These are phyloP conservation scores for Neolamprologus hecqui DNA, from an alignment of 2,113 vertebrate species.

Conservation along the genomic window DNA sequence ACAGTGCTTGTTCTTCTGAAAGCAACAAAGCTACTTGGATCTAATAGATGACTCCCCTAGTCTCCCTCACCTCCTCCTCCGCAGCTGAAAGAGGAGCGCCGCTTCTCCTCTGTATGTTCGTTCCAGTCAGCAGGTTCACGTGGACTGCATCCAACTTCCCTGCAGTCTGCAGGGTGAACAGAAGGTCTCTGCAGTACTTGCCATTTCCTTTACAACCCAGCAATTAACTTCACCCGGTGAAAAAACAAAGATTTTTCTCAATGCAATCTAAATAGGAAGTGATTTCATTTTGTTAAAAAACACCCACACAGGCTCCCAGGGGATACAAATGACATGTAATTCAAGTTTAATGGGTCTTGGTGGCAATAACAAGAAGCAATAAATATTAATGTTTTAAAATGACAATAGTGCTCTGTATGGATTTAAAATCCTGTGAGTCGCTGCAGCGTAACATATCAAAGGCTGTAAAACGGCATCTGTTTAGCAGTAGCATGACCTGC, in stretches of 20 bases:
- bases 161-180: slow-evolving; percentile 39
- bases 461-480: slow-evolving; percentile 9
- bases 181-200: slow-evolving; percentile 53
- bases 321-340: slow-evolving; percentile 45
- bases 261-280: slow-evolving; percentile 28
- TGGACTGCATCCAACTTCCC: slow-evolving; percentile 52
- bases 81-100: not conserved
- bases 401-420: not conserved
- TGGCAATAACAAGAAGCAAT: slow-evolving; percentile 35
- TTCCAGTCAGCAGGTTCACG: slow-evolving; percentile 57
- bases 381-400: slow-evolving; percentile 43
- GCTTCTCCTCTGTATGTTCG: slow-evolving; percentile 17
- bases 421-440: not conserved
- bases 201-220: slow-evolving; percentile 47
- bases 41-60: slow-evolving; percentile 1
- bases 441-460: not conserved
- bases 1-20: not conserved
- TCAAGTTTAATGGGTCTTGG: slow-evolving; percentile 53
- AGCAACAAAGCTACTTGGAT: slow-evolving; percentile 2
- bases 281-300: slow-evolving; percentile 41
- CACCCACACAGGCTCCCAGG: not conserved
- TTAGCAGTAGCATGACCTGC: slow-evolving; percentile 2
- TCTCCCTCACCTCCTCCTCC: not conserved
- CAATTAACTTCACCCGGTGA: slow-evolving; percentile 55
- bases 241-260: slow-evolving; percentile 50